Evolutionary conservation across 2,888 invertebrate species (phyloP).

Genomic region (Eudemis profundana): DNA sequence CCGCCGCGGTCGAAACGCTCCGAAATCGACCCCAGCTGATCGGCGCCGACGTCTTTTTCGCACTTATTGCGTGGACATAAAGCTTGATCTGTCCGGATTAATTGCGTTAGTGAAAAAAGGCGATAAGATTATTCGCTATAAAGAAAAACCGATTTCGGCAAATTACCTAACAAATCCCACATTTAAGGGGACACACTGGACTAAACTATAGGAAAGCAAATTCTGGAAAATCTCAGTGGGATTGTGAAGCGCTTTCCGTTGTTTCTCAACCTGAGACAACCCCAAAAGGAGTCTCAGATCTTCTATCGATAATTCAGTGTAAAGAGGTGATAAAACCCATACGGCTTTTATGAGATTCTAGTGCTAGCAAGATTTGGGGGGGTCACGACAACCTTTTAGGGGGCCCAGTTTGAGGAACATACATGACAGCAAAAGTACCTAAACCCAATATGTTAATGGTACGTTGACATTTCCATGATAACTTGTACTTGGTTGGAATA

Average conservation of each 20-base stretch:
- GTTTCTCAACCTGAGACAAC: slow-evolving; percentile 35
- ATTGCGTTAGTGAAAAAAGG: background rate
- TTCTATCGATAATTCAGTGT: background rate
- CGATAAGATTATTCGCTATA: background rate
- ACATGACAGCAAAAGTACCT: slow-evolving; percentile 4
- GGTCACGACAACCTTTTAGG: slow-evolving; percentile 29
- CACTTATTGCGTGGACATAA: too few species aligned
- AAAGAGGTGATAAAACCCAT: background rate
- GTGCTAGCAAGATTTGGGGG: slow-evolving; percentile 20
- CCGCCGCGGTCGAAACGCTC: too few species aligned
- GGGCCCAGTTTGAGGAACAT: slow-evolving; percentile 38
- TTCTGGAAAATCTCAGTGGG: background rate
- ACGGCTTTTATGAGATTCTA: too few species aligned
- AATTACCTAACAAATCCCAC: background rate
- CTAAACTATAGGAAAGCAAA: background rate
- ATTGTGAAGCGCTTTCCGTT: background rate
- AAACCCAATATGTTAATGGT: background rate
- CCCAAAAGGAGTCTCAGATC: slow-evolving; percentile 34
- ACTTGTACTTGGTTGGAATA: too few species aligned
- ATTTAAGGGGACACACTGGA: background rate
- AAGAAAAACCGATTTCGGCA: background rate
- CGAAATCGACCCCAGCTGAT: too few species aligned
- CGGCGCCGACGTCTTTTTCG: too few species aligned
- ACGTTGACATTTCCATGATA: too few species aligned
- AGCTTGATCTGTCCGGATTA: too few species aligned